Base-by-base conservation (phyloP, 2,113 vertebrate genomes). In the Oncorhynchus mykiss region DNA sequence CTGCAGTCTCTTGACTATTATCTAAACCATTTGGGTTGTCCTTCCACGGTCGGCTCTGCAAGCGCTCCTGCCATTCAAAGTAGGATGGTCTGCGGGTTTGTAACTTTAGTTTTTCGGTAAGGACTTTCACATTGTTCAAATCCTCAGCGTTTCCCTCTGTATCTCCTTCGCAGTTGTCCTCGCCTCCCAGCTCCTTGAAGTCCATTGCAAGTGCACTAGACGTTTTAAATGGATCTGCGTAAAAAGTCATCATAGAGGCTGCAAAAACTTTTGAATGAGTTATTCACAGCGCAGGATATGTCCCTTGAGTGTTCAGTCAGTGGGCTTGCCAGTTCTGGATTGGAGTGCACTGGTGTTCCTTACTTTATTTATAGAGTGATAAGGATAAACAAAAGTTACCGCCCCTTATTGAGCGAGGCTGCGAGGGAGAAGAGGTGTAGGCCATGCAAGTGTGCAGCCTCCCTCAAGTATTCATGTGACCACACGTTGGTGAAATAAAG, bases 51-150 rank as follows among this genome's bases (percentile, higher is more conserved):
- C 89, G 91, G 14, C 93, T 94, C 88, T 93, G 89, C 0, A 97
- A 83, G 3, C 82, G 90, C n/a, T 96, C 95, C 2, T 96, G 92
- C 96, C 96, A 98, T 88, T 98, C 96, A 79, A 96, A 85, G 64
- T 97, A 98, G 0, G 97, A 99, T 0, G 96, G 96, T 78, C 97
- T 88, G 72, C 97, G 92, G 0, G 97, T 99, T 88, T 99, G 93
- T n/a, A 99, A 76, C 82, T 95, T 96, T 82, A 99, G 91, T 85
- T 97, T 97, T 78, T 95, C 94, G 0, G 97, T 85, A 14, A 99
- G 92, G 0, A 96, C 97, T 82, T 99, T 99, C 60, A 99, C 84
- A 0, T 91, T 94, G 12, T 95, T 95, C 88, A 99, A 88, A 80
- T 88, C 95, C 83, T 95, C 94, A 5, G 91, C 48, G 14, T 93